Evolutionary conservation across 2,888 invertebrate genomes (phyloP), one percentile per base, ranked within the genome.

Genomic region (Acrocyrtus sp.): DNA sequence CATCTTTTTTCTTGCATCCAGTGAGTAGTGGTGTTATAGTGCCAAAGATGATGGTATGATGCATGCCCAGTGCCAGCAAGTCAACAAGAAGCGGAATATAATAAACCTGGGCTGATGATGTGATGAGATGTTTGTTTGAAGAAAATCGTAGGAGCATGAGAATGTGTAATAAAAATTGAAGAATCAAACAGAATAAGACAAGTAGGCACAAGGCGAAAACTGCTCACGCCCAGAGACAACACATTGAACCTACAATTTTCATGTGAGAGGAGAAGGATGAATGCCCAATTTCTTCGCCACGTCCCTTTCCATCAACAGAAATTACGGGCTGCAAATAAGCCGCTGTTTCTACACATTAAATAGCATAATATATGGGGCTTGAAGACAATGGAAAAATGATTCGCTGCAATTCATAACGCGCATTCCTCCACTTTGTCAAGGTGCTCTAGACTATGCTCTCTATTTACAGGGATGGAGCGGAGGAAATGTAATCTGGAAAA

Each of bases 171-270:
- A 72, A 67, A 73, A 66, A 65, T 51, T 58, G 58, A 60, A 58
- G 66, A 61, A 66, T 74, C 74, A 69, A 56, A 74, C 34, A 61
- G 61, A 68, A 58, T 60, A 75, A 72, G 61, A 75, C 63, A 68
- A 69, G 73, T 70, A 73, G 69, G 76, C 75, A 76, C 70, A 74
- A 80, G 80, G 77, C 78, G 76, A 77, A 78, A 78, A 80, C 66
- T 74, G 76, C 72, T 76, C 77, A 80, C 80, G 80, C 78, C 80
- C 78, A 80, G 72, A 76, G 72, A 80, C 78, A 77, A 76, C 78
- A 77, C 80, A 72, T 77, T 75, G 75, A 76, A 75, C 76, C 76
- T 78, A 70, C 77, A 78, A 80, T 78, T 80, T 78, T 72, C 75
- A 58, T 65, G 72, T 60, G 72, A 72, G 62, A 60, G 65, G 67